Base-by-base conservation (phyloP, 2,888 invertebrate species). In the Tupiocoris notatus region DNA sequence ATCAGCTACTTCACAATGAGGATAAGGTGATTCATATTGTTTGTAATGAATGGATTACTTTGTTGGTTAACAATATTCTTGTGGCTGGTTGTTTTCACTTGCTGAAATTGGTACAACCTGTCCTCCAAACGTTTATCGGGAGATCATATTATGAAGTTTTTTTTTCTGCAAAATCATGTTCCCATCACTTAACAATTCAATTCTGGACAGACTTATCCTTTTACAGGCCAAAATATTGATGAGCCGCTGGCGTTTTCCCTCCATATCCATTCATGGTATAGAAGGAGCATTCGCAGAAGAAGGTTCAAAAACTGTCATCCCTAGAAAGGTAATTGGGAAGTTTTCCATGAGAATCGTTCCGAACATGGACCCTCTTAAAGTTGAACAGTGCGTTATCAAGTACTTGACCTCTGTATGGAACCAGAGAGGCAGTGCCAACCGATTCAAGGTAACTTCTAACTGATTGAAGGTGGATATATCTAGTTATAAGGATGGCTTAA, bases 261-360 rank as follows among this genome's bases (percentile, higher is more conserved):
- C 92, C 71, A 87, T 98, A 7, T 98, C 98, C 0, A 86, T 98
- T 65, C 98, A 99, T 84, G 98, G 97, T 58, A 94, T 98, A 82
- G 96, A 98, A 86, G 97, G 91, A 25, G 98, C 98, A 3, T 97
- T 97, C 83, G 92, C 91, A 83, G 97, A 94, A 80, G 88, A 93
- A 0, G 98, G 98, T 16, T 91, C 92, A 20, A 98, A 98, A 84
- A 98, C 98, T 74, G 97, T 98, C 0, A 98, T 96, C 82, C 95
- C 95, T 0, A 88, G 91, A 63, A 94, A 95, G 85, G 97, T 98
- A 0, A 91, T 90, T 81, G 98, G 98, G 21, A 99, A 99, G 85
- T 99, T 99, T 86, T 98, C 98, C 0, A 91, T 99, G 80, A 90
- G 99, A 73, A 89, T 96, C 81, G 98, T 99, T n/a, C 98, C 98